Base-by-base conservation (phyloP, 2,888 invertebrate genomes). In the Agonum fuliginosum region DNA sequence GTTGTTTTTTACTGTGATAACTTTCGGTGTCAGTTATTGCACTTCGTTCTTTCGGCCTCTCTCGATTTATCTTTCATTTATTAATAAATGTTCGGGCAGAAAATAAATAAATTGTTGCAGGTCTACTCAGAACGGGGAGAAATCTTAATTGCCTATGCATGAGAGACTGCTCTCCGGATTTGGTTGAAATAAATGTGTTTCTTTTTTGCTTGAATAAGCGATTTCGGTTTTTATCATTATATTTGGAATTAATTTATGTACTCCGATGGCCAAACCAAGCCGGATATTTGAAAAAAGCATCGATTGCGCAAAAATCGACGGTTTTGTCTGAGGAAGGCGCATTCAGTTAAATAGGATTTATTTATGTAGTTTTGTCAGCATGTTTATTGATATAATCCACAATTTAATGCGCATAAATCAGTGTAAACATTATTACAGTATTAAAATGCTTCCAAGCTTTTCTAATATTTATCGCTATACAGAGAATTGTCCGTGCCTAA, bases 331-430 rank as follows among this genome's bases (percentile, higher is more conserved):
- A 22, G 27, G 27, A 27, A 17, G 19, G 5, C 1, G 8, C 58
- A 41, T 17, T 12, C 30, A 22, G 51, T 51, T 75, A 75, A 62
- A 75, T 75, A 48, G 75, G 51, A 48, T 67, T 75, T 67, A 75
- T 75, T 75, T 75, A 75, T 75, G 75, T 75, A 67, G 5, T 67
- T 75, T 75, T 41, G 67, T 41, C 34, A 67, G 67, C 75, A 74
- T 75, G 67, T 75, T 75, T 75, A 75, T 75, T 75, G 51, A 67
- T 75, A 75, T 75, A 75, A 75, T 75, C 75, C 75, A 75, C 65
- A 75, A 75, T 75, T 75, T 75, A 75, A 75, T 65, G 67, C 51
- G 22, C 75, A 75, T 75, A 75, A 75, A 75, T 75, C 75, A 75
- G 67, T 75, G 67, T 75, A 75, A 75, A 75, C 75, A 75, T 75